Evolutionary conservation across 2,113 vertebrate genomes (phyloP), one percentile per base, ranked within the genome.

Genomic region (Mixornis gularis): DNA sequence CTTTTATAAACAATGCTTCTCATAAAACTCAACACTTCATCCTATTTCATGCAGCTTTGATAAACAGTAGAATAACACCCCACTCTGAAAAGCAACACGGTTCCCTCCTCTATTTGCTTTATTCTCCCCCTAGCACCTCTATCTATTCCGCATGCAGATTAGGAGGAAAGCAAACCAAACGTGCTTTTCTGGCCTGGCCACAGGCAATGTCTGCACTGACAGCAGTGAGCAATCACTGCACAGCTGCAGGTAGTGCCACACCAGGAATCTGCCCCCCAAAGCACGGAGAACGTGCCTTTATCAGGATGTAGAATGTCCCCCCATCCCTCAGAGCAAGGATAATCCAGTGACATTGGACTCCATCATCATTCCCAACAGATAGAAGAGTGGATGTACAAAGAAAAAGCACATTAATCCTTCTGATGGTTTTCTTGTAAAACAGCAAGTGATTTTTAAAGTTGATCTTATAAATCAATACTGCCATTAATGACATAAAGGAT

Each of bases 391-490:
- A 80, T 14, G 59, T 17, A 70, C 63, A 78, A 58, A 64, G 34
- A 76, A 43, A 92, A 74, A 55, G 72, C 36, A 84, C 80, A 69
- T 89, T 89, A 84, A 92, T 95, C 77, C 74, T 89, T 79, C 36
- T 38, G 86, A 90, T 41, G 70, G 58, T 68, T 90, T 91, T 82
- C 90, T 92, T 87, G 90, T 95, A 95, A 77, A 95, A 77, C 74
- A 95, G 81, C 55, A 71, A 94, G 85, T 62, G 10, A 27, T 83
- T 41, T 41, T 41, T 41, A 41, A 41, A 41, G 74, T 18, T 44
- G 17, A 85, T 87, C 56, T 77, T 64, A 64, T 44, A 87, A 89
- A 93, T 91, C 94, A 91, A 90, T 89, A 87, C 30, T 44, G 43
- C 56, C 64, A 60, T 89, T 89, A 93, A 89, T 73, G 83, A 85